Base-by-base conservation (phyloP, 2,888 invertebrate genomes). In the Thysanoteuthis rhombus region DNA sequence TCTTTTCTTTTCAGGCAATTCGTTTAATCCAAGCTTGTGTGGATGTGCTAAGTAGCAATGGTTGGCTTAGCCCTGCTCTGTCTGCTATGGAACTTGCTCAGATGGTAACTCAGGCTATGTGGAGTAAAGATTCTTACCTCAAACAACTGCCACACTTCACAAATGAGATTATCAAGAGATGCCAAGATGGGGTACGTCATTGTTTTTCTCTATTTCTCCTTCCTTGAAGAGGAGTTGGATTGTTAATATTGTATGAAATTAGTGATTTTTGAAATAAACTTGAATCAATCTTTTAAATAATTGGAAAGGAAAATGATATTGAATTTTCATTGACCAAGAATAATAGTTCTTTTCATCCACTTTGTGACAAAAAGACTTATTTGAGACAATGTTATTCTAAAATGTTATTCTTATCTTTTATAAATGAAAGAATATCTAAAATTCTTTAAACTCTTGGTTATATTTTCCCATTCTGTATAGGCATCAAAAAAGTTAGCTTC, bases 81-180 rank as follows among this genome's bases (percentile, higher is more conserved):
- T 99, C 99, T 38, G 99, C 99, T 96, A 99, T 99, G 99, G 99
- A 99, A 97, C 97, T 99, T 96, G 99, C 99, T 0, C 99, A 99
- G 97, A 99, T 99, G 99, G 98, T 99, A 4, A 99, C 99, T 0
- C 99, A 99, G 97, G 99, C 99, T 25, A 99, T 99, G 99, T 99
- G 99, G 99, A 99, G 98, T 96, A 99, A 99, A 97, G 99, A 99
- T 97, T 99, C 99, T 0, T 99, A 99, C 97, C 98, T 99, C 94
- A 98, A 99, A 94, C 99, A 99, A 97, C 97, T 99, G 96, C 99
- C 99, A 3, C 99, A 99, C 97, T 99, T 99, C 97, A 98, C 98
- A 6, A 96, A 97, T 0, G 99, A 99, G 0, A 98, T 99, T 94
- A 98, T 99, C 95, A 98, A 99, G 96, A 97, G 99, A 16, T 99